Evolutionary conservation across 2,113 vertebrate genomes (phyloP).

Genomic region (Glaucomys volans): DNA sequence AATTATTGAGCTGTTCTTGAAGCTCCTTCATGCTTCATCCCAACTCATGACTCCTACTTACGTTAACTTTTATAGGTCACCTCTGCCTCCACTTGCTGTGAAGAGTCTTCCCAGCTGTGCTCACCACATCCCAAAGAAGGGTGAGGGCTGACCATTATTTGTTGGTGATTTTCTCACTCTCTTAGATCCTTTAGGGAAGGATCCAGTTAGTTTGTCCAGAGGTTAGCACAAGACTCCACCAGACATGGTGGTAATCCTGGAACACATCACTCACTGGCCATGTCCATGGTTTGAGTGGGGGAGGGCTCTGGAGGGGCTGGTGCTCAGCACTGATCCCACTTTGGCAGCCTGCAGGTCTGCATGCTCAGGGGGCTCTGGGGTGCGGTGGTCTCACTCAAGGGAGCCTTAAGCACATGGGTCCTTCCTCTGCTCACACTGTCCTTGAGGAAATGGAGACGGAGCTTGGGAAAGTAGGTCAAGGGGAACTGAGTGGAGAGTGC

Average conservation of each 20-base stretch:
- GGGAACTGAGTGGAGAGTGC: background rate
- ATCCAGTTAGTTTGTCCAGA: background rate
- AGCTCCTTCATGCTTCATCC: no score
- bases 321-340: background rate
- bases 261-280: rapidly evolving
- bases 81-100: no score
- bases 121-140: background rate
- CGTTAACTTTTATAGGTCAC: background rate
- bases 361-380: rapidly evolving
- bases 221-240: background rate
- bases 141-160: no score
- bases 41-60: no score
- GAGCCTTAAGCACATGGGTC: background rate
- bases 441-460: background rate
- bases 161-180: background rate
- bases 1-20: no score
- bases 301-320: background rate
- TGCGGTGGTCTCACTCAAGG: background rate
- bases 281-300: rapidly evolving
- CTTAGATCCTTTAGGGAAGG: background rate
- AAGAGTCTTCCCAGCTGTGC: background rate
- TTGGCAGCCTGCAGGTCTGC: background rate
- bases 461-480: background rate
- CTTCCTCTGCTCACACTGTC: background rate
- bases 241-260: background rate